Evolutionary conservation across 2,888 invertebrate species (phyloP).

Genomic region (Desoria tigrina): DNA sequence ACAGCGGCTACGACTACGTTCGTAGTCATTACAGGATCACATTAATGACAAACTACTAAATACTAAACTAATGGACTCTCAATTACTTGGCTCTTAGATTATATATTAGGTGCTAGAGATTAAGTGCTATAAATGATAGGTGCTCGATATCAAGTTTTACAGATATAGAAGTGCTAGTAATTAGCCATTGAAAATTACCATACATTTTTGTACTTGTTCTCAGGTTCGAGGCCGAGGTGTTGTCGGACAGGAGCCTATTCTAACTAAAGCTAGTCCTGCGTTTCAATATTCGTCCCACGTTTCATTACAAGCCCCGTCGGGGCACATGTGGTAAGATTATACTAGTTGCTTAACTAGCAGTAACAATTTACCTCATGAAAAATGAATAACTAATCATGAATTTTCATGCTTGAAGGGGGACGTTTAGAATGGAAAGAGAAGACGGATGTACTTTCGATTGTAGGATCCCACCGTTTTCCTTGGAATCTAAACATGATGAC

Average conservation of each 20-base stretch:
- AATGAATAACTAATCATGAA: neutral
- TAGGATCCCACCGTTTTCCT: conserved; percentile 93
- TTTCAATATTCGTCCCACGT: conserved; percentile 99
- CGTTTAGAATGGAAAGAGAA: conserved; percentile 94
- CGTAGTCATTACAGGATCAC: too few species aligned
- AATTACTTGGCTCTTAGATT: too few species aligned
- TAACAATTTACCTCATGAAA: neutral
- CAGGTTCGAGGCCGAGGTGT: conserved; percentile 84
- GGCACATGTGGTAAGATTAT: conserved; percentile 86
- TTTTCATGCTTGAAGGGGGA: conserved; percentile 69
- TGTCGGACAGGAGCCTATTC: conserved; percentile 95
- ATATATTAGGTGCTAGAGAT: too few species aligned
- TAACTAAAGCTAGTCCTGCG: conserved; percentile 83
- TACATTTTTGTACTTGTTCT: neutral
- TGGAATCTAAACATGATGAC: conserved; percentile 89
- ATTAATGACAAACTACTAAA: too few species aligned
- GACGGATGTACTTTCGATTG: conserved; percentile 97
- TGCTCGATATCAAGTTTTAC: too few species aligned
- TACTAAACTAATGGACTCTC: too few species aligned
- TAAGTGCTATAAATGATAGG: too few species aligned
- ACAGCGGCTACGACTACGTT: too few species aligned
- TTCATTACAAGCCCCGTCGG: conserved; percentile 92
- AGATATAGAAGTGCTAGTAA: neutral
- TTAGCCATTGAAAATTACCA: neutral
- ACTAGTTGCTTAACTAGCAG: too few species aligned